Percentiles rank a stretch among this genome's conserved stretches.
These are phyloP conservation scores for Drosophila bunnanda DNA, from an alignment of 2,888 invertebrate genomes.

Conservation along the genomic window DNA sequence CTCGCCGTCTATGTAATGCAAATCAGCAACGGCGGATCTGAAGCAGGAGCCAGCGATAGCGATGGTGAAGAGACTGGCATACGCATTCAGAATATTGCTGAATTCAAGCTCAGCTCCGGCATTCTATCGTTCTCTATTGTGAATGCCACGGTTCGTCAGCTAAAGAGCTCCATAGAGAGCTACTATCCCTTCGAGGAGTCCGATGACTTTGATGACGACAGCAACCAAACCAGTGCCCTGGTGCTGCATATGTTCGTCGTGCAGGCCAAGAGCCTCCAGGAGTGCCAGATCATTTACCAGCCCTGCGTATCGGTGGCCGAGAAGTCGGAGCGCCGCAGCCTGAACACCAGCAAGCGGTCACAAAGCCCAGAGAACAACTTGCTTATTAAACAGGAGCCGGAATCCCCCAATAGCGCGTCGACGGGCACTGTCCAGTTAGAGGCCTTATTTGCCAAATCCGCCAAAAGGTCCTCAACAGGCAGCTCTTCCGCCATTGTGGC, in stretches of 20 bases:
- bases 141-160: conserved; percentile 88
- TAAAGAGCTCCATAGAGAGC: conserved; percentile 85
- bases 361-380: conserved; percentile 56
- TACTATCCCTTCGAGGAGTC: conserved; percentile 86
- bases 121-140: conserved; percentile 95
- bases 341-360: conserved; percentile 54
- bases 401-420: conserved; percentile 50
- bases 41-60: conserved; percentile 41
- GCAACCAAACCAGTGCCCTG: conserved; percentile 85
- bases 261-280: conserved; percentile 95
- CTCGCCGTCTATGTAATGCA: conserved; percentile 93
- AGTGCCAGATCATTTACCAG: conserved; percentile 89
- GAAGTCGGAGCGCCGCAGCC: conserved; percentile 70
- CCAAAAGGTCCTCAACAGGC: conserved; percentile 53
- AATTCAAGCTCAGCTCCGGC: conserved; percentile 94
- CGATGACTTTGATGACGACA: conserved; percentile 87
- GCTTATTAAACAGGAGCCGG: conserved; percentile 65
- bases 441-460: conserved; percentile 70
- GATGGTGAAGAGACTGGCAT: conserved; percentile 46
- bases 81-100: conserved; percentile 91
- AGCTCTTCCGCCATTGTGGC: conserved; percentile 64
- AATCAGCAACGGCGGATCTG: conserved; percentile 85
- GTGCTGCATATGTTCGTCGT: conserved; percentile 90
- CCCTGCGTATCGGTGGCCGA: conserved; percentile 83
- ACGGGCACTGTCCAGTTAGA: conserved; percentile 66